A percentile compares a stretch with the other conserved stretches of the same genome.
Conservation (phyloP, 2,888 invertebrate species). For the Strigamia transsilvanica region DNA sequence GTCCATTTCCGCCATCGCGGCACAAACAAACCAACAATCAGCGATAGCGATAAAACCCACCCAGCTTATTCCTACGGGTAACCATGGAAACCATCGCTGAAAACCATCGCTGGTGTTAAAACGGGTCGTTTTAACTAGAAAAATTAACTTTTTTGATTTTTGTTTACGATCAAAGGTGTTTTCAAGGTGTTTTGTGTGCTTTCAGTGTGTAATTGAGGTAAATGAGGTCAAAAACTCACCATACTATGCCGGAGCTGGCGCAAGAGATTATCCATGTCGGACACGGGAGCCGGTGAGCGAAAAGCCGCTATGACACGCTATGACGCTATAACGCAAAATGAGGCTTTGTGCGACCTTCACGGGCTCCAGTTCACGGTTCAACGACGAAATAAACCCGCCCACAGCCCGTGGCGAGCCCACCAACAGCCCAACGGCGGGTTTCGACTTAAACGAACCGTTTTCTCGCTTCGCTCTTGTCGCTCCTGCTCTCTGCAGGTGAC, state of each 20-base stretch:
- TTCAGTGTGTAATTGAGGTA: background rate
- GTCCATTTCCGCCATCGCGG: too few species aligned
- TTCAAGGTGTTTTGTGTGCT: background rate
- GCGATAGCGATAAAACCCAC: background rate
- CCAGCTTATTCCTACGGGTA: background rate
- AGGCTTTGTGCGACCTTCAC: background rate
- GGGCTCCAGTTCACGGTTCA: constrained; percentile 23
- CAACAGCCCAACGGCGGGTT: constrained; percentile 28
- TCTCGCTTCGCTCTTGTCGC: too few species aligned
- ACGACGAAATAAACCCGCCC: constrained; percentile 31
- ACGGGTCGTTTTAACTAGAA: background rate
- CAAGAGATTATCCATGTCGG: constrained; percentile 33
- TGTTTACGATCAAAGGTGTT: too few species aligned
- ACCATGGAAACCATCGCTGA: background rate
- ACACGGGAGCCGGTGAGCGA: constrained; percentile 13
- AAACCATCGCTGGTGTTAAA: background rate
- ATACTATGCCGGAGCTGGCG: constrained; percentile 30
- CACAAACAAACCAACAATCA: too few species aligned
- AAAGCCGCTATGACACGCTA: background rate
- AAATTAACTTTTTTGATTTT: too few species aligned
- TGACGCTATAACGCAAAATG: background rate
- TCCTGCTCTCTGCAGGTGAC: constrained; percentile 24
- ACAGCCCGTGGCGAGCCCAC: constrained; percentile 38
- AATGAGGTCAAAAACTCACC: background rate
- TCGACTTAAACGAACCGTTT: background rate